Evolutionary conservation across 2,113 vertebrate genomes (phyloP).

Genomic region (Plecotus auritus): DNA sequence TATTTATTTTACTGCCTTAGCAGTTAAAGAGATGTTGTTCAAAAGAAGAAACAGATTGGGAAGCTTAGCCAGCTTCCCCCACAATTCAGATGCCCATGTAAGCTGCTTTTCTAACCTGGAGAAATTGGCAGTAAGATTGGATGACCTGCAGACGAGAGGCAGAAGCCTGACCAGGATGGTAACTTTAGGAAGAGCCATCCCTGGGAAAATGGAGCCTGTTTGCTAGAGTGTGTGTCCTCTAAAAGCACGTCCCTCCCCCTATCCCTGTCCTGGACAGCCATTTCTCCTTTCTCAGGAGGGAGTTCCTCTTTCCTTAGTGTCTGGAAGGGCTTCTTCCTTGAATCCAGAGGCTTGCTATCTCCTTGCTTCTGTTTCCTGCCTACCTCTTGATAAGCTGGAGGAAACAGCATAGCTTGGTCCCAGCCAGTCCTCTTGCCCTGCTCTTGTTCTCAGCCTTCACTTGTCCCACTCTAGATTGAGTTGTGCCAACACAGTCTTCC

Average conservation of each 20-base stretch:
- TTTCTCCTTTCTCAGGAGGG: not conserved
- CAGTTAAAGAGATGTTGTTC: conserved; percentile 39
- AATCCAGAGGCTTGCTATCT: not conserved
- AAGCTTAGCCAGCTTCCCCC: not conserved
- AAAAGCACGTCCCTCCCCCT: not conserved
- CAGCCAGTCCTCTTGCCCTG: not conserved
- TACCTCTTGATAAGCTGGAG: not conserved
- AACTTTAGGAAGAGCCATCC: not conserved
- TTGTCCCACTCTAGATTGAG: not conserved
- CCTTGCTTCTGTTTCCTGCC: conserved; percentile 34
- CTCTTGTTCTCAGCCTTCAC: not conserved
- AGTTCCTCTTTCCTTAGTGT: not conserved
- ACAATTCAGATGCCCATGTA: not conserved
- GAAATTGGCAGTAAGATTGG: not conserved
- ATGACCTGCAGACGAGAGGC: not conserved
- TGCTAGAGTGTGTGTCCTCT: not conserved
- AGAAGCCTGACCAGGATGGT: not conserved
- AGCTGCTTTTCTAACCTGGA: not conserved
- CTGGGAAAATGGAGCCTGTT: not conserved
- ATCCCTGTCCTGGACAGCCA: not conserved
- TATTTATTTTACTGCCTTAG: conserved; percentile 42
- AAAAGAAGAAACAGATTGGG: not conserved
- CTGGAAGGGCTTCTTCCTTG: not conserved
- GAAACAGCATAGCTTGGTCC: not conserved
- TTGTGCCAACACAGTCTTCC: not conserved